These are phyloP conservation scores for Prenolepis imparis DNA, from an alignment of 2,888 invertebrate genomes.

Conservation along the genomic window DNA sequence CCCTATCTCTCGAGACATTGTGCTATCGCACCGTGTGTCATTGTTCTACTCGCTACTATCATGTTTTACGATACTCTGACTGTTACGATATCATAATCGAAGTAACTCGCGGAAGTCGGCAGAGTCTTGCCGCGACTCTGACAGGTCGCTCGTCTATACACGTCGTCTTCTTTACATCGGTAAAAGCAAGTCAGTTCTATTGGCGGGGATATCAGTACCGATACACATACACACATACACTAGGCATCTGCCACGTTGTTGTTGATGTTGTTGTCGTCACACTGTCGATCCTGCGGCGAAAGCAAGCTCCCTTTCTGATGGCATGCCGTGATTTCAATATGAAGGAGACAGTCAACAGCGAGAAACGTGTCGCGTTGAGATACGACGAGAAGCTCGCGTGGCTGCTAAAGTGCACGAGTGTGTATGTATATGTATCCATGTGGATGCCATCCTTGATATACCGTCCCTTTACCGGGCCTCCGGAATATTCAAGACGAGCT, in stretches of 20 bases:
- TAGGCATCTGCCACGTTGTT: conserved; percentile 33
- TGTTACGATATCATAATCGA: conserved; percentile 42
- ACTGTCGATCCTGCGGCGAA: conserved; percentile 55
- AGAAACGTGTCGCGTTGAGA: conserved; percentile 55
- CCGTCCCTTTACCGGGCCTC: conserved; percentile 27
- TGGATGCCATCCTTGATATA: conserved; percentile 14
- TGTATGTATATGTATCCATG: background rate
- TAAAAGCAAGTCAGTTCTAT: conserved; percentile 70
- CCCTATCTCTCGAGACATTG: conserved; percentile 8
- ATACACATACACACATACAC: no score
- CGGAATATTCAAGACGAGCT: conserved; percentile 38
- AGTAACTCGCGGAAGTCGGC: conserved; percentile 33
- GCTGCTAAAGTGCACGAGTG: conserved; percentile 1
- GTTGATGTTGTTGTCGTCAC: conserved; percentile 49
- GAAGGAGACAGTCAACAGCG: conserved; percentile 67
- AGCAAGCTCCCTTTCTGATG: conserved; percentile 71
- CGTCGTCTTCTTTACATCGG: conserved; percentile 66
- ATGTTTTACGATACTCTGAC: conserved; percentile 42
- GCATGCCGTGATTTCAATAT: conserved; percentile 77
- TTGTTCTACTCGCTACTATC: conserved; percentile 36
- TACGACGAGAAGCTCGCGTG: conserved; percentile 32
- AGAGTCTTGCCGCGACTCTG: conserved; percentile 29
- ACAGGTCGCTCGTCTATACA: conserved; percentile 33
- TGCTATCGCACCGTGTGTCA: conserved; percentile 5
- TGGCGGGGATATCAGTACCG: conserved; percentile 68